Percentiles rank a stretch among this genome's conserved stretches.
Evolutionary conservation across 2,113 vertebrate species (phyloP).

Genomic region (Cyprinodon variegatus): DNA sequence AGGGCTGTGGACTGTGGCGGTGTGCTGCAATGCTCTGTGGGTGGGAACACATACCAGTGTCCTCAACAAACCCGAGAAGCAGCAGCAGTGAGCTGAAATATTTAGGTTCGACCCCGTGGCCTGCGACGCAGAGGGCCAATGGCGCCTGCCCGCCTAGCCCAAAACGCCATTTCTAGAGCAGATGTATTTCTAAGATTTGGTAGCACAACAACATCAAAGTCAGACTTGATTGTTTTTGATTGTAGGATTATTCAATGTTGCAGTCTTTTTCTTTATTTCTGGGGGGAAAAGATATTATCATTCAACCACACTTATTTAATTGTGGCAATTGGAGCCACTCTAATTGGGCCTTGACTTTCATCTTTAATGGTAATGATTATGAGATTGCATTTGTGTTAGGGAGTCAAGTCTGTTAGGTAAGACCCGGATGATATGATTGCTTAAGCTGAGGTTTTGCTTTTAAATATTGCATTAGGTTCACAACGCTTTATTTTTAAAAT

Average conservation of each 20-base stretch:
- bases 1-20: slow-evolving; percentile 61
- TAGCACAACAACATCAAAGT: slow-evolving; percentile 80
- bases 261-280: slow-evolving; percentile 80
- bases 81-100: slow-evolving; percentile 50
- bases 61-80: slow-evolving; percentile 56
- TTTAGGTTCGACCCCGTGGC: slow-evolving; percentile 63
- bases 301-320: slow-evolving; percentile 87
- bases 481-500: slow-evolving; percentile 2
- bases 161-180: slow-evolving; percentile 74
- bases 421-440: slow-evolving; percentile 53
- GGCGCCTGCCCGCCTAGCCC: slow-evolving; percentile 76
- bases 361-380: slow-evolving; percentile 85
- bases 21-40: slow-evolving; percentile 67
- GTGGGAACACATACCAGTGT: slow-evolving; percentile 72
- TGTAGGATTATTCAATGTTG: slow-evolving; percentile 83
- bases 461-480: slow-evolving; percentile 6
- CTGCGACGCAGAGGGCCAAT: slow-evolving; percentile 66
- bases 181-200: slow-evolving; percentile 80
- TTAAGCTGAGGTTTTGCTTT: slow-evolving; percentile 36
- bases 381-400: slow-evolving; percentile 79
- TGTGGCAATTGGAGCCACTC: slow-evolving; percentile 83
- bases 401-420: slow-evolving; percentile 73
- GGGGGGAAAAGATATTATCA: slow-evolving; percentile 84
- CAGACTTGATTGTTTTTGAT: slow-evolving; percentile 82
- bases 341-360: slow-evolving; percentile 82